Evolutionary conservation across 2,888 invertebrate species (phyloP).

Genomic region (Eustalomyia histrio): DNA sequence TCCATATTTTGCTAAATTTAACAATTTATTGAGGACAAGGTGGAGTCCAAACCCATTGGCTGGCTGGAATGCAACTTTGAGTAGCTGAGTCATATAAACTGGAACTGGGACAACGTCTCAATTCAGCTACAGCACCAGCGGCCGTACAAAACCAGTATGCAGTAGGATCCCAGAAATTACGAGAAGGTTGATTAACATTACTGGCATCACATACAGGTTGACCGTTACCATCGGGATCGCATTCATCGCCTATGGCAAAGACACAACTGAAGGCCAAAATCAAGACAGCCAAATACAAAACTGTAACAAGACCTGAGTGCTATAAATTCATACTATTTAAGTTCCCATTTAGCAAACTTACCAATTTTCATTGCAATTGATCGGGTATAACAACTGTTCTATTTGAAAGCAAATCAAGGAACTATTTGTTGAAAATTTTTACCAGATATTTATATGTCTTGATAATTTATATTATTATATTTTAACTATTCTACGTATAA

Average conservation of each 20-base stretch:
- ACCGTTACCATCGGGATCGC: constrained; percentile 32
- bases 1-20: not conserved
- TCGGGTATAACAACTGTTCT: too few species aligned
- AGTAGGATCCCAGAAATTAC: constrained; percentile 51
- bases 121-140: constrained; percentile 6
- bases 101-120: constrained; percentile 5
- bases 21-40: constrained; percentile 31
- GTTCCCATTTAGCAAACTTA: too few species aligned
- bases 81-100: not conserved
- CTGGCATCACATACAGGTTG: constrained; percentile 9
- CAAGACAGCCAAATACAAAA: constrained; percentile 23
- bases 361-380: too few species aligned
- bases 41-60: constrained; percentile 33
- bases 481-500: too few species aligned
- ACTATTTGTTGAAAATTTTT: too few species aligned
- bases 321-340: too few species aligned
- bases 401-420: too few species aligned
- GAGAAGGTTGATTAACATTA: constrained; percentile 22
- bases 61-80: constrained; percentile 15
- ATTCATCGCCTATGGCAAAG: constrained; percentile 14
- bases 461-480: too few species aligned
- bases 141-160: constrained; percentile 38
- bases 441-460: too few species aligned
- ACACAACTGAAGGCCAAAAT: constrained; percentile 30
- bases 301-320: not conserved